These are phyloP conservation scores for Centrocercus urophasianus DNA, from an alignment of 2,113 vertebrate genomes.

Conservation along the genomic window DNA sequence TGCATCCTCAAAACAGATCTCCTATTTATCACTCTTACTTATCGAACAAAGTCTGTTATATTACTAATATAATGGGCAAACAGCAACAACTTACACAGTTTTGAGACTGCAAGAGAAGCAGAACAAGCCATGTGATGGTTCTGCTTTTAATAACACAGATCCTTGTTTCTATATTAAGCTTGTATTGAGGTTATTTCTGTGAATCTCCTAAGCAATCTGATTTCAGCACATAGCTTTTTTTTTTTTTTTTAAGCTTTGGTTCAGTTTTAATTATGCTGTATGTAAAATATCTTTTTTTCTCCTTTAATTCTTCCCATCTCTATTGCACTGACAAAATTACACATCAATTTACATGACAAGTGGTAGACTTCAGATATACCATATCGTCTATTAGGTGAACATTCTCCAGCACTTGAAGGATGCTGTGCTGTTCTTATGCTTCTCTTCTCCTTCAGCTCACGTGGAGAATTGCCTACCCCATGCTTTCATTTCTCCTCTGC, in stretches of 20 bases:
- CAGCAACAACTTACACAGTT: not conserved
- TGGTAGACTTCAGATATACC: not conserved
- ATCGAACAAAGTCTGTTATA: not conserved
- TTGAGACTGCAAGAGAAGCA: not conserved
- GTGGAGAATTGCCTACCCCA: not conserved
- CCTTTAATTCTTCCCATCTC: not conserved
- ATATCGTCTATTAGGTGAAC: not conserved
- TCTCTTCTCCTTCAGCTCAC: not conserved
- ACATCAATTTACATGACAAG: not conserved
- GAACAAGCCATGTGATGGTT: not conserved
- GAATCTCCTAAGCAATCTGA: not conserved
- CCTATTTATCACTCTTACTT: not conserved
- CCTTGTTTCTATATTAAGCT: not conserved
- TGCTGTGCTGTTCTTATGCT: not conserved
- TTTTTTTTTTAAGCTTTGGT: not conserved
- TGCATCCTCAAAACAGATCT: not conserved
- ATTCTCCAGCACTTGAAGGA: not conserved
- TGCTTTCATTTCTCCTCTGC: not conserved
- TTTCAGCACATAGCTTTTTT: not conserved
- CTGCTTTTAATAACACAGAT: not conserved
- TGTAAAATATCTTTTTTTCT: not conserved
- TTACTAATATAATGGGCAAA: not conserved
- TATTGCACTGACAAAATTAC: not conserved
- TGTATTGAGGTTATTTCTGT: not conserved
- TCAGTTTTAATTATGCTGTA: not conserved